Evolutionary conservation across 2,888 invertebrate species (phyloP), one percentile per base, ranked within the genome.

Genomic region (Polyommatus iphigenia): DNA sequence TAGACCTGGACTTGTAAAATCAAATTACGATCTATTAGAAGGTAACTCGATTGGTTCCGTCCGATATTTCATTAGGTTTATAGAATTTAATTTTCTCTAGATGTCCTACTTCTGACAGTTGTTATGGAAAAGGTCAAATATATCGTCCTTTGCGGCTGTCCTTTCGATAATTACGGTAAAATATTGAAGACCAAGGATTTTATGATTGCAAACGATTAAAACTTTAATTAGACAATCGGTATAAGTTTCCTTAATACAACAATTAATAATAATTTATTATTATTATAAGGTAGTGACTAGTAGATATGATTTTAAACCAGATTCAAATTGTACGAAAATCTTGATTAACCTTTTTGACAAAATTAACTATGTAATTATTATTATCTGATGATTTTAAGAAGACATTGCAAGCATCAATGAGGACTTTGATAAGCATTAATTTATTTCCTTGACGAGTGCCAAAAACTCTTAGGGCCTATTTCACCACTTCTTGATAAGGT

Each of bases 131-230:
- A 50, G 75, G 75, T 29, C 54, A 50, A 24, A 29, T 73, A 46
- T 32, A 73, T 15, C 7, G 75, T 75, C 75, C 18, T 75, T 50
- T 54, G 75, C 6, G 10, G 15, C 29, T 20, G 75, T 75, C 54
- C 75, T 54, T 54, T 54, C 6, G 24, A 54, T 75, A 75, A 75
- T 75, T 50, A 54, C 75, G 50, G 54, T 75, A 75, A 75, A 36
- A 41, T 36, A 36, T 67, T 41, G 20, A 32, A 41, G 41, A 36
- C 36, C 24, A 36, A 72, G 24, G 72, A 41, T 72, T 8, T 36
- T 20, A 72, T 20, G 20, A 72, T 72, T 41, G 20, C 72, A 8
- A 46, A 15, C 41, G 18, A 72, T 72, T 72, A 72, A 54, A 75
- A 29, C 24, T 13, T 46, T 46, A 54, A 46, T 75, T 46, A 24